Evolutionary conservation across 1,140 invertebrate species (phyloP), one percentile per base, ranked within the genome.

Genomic region (Phymorhynchus buccinoides): DNA sequence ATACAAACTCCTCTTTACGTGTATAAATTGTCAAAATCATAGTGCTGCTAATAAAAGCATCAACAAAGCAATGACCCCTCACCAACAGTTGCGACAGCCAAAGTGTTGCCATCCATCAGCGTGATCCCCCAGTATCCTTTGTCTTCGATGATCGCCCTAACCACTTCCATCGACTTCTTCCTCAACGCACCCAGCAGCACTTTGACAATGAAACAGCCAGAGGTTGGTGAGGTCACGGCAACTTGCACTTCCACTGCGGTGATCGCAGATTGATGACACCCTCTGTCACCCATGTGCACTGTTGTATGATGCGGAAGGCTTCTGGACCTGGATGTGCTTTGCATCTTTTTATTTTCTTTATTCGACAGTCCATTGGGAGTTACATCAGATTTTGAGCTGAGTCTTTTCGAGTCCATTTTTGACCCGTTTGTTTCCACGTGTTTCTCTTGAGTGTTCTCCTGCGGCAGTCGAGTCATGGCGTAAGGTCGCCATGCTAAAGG

Each of bases 71-170:
- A 62, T 62, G 6, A 62, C 22, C 12, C 4, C 77, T 79, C 52
- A 79, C 77, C 77, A 52, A 79, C 42, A 52, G 42, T 79, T 7
- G 77, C 41, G 9, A 35, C 77, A 52, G 44, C 77, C 41, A 79
- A 44, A 27, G 41, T 48, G 77, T 79, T 16, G 2, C 6, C 77
- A 39, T 79, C 77, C 22, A 79, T 16, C 4, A 35, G 0, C 32
- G 77, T 35, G 3, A 52, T 30, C 2, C 77, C 77, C 77, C 77
- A 79, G 77, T 44, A 79, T 6, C 77, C 77, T 30, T 52, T 48
- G 22, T 79, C 42, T 9, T 52, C 42, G 9, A 30, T 79, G 77
- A 79, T 2, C 4, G 42, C 9, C 41, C n/a, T 6, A 14, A 79
- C n/a, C 3, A 79, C 12, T 7, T 41, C 27, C 77, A 79, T 79